These are phyloP conservation scores for Crocuta crocuta DNA, from an alignment of 2,113 vertebrate species.

Conservation along the genomic window DNA sequence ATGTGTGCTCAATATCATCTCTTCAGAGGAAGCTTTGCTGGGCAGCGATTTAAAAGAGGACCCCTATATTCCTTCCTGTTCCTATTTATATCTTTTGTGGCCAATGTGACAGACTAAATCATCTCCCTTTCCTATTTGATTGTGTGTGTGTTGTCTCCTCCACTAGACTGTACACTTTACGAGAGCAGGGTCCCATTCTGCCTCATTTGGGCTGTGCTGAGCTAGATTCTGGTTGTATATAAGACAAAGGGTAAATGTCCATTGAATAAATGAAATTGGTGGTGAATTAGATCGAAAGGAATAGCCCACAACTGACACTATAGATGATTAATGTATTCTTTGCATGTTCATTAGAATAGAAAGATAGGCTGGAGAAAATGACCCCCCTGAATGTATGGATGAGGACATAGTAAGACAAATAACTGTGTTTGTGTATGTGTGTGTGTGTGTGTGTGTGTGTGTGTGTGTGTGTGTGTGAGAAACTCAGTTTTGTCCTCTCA, in stretches of 20 bases:
- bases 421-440: too few species aligned
- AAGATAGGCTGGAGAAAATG: not conserved
- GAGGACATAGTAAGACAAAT: not conserved
- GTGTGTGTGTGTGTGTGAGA: not conserved
- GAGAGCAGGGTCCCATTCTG: not conserved
- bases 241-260: not conserved
- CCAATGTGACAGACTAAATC: not conserved
- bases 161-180: not conserved
- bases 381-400: not conserved
- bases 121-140: not conserved
- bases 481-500: not conserved
- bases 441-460: not conserved
- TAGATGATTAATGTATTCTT: not conserved
- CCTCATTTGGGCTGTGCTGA: not conserved
- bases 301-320: not conserved
- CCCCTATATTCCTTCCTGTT: not conserved
- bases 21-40: not conserved
- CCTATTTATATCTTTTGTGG: not conserved
- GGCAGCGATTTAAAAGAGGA: not conserved
- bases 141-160: not conserved
- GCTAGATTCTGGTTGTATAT: not conserved
- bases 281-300: not conserved
- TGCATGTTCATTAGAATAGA: not conserved
- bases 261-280: not conserved
- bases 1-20: not conserved